Evolutionary conservation across 2,797 vertebrate genomes (phyloP), one percentile per base, ranked within the genome.

Genomic region (Neosilurus mollespiculum): DNA sequence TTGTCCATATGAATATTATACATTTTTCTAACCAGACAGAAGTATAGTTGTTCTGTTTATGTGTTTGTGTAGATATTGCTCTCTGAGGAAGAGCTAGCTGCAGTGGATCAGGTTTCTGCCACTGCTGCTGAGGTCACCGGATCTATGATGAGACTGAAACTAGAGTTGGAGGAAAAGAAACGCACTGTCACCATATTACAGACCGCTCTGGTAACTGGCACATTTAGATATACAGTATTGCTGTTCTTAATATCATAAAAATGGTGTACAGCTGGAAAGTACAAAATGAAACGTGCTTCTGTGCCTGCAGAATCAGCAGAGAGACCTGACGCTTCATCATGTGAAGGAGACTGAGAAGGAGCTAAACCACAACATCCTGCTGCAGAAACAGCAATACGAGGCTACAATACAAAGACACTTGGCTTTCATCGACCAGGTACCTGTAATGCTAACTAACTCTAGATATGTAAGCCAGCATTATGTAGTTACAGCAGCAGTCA

Each of bases 381-480:
- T 95, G 77, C 97, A 99, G 93, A 96, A 94, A 90, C 95, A 97
- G 3, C 96, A 99, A 61, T 98, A 99, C 0, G 98, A 99, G 89
- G 93, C 95, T 69, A 96, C 97, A 20, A 96, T 98, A 88, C 96
- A 97, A 92, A 94, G 98, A 59, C 98, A 99, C 78, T 91, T 99
- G 78, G 82, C 94, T 2, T 99, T 99, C 91, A 99, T 99, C 0
- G 97, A 99, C 90, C 97, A 99, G 96, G 97, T 97, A 90, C 37
- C 4, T 20, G 34, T 56, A 7, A 34, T 34, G 54, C 54, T 37
- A 49, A 2, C 8, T 18, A 24, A 9, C 43, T 54, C 2, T 69
- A 58, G 16, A 6, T 4, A n/a, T 22, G 30, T 30, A 16, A 16
- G 10, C 54, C 14, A 14, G 11, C 11, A 16, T 56, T 14, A 56